A percentile compares a stretch with the other conserved stretches of the same genome.
phyloP scores from a whole-genome alignment of 1,140 invertebrate species.

The Pogonomyrmex barbatus region DNA sequence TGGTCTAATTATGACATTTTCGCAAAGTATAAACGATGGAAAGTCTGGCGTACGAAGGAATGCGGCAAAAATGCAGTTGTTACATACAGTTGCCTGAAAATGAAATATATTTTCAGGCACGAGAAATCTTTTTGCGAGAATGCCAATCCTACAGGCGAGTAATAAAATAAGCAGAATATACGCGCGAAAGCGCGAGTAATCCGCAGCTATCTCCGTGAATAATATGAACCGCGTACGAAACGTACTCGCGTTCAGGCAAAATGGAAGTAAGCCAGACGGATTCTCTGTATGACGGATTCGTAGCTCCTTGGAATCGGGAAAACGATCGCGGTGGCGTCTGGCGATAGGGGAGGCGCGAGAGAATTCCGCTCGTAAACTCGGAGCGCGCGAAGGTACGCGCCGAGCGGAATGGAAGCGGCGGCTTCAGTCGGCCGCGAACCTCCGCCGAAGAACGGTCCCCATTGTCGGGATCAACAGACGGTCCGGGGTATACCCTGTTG shows the following conservation, averaged over 20 bases:
- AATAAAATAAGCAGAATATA: neutral
- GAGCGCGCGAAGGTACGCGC: slow-evolving; percentile 67
- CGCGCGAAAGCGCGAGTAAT: neutral
- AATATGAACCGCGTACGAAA: neutral
- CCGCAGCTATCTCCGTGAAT: neutral
- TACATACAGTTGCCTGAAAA: neutral
- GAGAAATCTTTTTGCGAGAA: neutral
- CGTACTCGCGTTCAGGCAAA: neutral
- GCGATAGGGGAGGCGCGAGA: slow-evolving; percentile 63
- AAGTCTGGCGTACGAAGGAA: neutral
- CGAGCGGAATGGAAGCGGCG: slow-evolving; percentile 73
- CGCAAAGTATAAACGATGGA: neutral
- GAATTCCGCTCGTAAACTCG: slow-evolving; percentile 75
- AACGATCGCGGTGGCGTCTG: slow-evolving; percentile 69
- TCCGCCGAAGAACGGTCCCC: slow-evolving; percentile 76
- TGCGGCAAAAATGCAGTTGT: neutral
- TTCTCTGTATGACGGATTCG: neutral
- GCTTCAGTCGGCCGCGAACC: slow-evolving; percentile 82
- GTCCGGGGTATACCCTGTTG: neutral
- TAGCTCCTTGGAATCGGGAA: neutral
- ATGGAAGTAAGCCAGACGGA: neutral
- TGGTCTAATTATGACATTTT: neutral
- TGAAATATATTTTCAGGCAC: neutral
- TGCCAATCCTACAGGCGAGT: neutral
- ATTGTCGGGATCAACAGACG: neutral